These are phyloP conservation scores for Ahaetulla prasina DNA, from an alignment of 2,113 vertebrate species.

Conservation along the genomic window DNA sequence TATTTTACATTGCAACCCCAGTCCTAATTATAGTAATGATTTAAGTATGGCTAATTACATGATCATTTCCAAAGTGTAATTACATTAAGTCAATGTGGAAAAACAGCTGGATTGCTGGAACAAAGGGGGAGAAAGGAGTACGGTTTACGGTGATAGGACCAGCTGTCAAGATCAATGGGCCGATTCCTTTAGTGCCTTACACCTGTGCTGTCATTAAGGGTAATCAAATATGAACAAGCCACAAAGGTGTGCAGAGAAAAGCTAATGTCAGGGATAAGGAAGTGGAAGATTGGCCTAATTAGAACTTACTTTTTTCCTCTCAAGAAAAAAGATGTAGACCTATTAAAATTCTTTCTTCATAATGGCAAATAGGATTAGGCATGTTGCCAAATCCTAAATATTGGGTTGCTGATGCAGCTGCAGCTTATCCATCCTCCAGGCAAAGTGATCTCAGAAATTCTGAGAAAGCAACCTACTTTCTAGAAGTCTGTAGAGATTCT, in stretches of 20 bases:
- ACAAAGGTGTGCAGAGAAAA: constrained; percentile 7
- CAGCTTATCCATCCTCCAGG: background rate
- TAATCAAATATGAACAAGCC: background rate
- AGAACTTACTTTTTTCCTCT: background rate
- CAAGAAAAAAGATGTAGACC: background rate
- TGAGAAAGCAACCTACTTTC: background rate
- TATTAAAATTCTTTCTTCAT: background rate
- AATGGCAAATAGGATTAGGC: background rate
- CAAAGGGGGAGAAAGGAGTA: background rate
- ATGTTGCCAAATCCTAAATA: background rate
- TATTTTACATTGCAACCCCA: constrained; percentile 7
- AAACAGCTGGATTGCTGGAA: background rate
- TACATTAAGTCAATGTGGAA: background rate
- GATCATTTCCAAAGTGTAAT: constrained; percentile 30
- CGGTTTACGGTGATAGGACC: background rate
- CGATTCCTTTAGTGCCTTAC: background rate
- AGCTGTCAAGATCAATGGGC: constrained; percentile 11
- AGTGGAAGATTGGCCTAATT: constrained; percentile 1
- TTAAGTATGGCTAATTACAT: constrained; percentile 15
- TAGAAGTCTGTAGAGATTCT: no score
- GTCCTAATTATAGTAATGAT: constrained; percentile 24
- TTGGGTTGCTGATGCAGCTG: background rate
- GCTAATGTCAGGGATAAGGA: background rate
- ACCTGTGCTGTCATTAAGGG: constrained; percentile 5
- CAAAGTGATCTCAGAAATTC: background rate